Base-by-base conservation (phyloP, 1,140 invertebrate genomes). In the Caenorhabditis remanei region DNA sequence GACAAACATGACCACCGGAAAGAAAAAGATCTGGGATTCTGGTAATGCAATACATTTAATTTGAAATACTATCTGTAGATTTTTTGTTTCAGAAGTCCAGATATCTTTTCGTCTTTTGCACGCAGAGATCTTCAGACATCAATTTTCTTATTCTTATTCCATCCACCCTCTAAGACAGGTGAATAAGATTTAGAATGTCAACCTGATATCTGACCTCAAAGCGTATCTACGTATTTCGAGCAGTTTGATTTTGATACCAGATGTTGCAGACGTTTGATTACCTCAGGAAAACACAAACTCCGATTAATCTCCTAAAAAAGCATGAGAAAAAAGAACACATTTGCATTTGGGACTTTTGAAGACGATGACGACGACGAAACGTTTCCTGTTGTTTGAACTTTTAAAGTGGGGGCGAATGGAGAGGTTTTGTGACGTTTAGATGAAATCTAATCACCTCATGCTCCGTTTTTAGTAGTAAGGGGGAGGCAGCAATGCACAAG, bases 321-420 rank as follows among this genome's bases (percentile, higher is more conserved):
- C 56, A 58, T 21, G 16, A n/a, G 16, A 58, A 32, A n/a, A 71
- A 21, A 19, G 67, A 43, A 46, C 40, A 71, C 13, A 71, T 71
- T 71, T 71, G 67, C 67, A 71, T 71, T n/a, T 16, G 16, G 41
- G n/a, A n/a, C 6, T n/a, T 71, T 21, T 46, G 67, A 71, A 46
- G 67, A n/a, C 6, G 41, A 71, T 71, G 41, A 46, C 40, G 67
- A 48, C 11, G 50, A 53, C 41, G 41, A 71, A 48, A 71, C 40
- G 43, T 48, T 71, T 71, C 67, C 67, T 71, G 67, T 71, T 46
- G 67, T 71, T 71, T 46, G 67, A 71, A 71, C 43, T 71, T 71
- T 46, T 71, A 5, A 71, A 79, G 71, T 21, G 71, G 71, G 71
- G 71, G 71, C 71, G 71, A 79, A 50, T 71, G 41, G 13, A n/a